phyloP scores from a whole-genome alignment of 2,888 invertebrate genomes.

The Nysson spinosus region DNA sequence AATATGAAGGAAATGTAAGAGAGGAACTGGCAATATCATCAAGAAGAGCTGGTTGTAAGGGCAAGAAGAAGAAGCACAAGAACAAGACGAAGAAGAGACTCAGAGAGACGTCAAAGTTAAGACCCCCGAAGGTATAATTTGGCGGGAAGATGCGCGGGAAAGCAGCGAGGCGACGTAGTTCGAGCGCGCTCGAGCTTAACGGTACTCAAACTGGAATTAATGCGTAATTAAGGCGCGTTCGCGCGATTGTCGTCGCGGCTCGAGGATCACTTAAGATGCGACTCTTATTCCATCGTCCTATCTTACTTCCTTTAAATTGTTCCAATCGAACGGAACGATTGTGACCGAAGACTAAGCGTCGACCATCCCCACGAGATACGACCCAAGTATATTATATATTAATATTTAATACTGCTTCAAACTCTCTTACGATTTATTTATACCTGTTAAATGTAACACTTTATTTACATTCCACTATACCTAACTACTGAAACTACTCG shows the following conservation, averaged over 20 bases:
- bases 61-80: constrained; percentile 18
- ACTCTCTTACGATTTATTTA: too few species aligned
- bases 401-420: too few species aligned
- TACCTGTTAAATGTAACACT: too few species aligned
- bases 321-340: constrained; percentile 37
- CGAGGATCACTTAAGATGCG: constrained; percentile 53
- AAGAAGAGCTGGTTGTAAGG: constrained; percentile 18
- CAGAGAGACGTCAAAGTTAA: constrained; percentile 45
- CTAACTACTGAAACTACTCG: too few species aligned
- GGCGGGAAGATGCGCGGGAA: constrained; percentile 53
- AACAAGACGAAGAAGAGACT: constrained; percentile 24
- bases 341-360: constrained; percentile 32
- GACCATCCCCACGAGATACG: too few species aligned
- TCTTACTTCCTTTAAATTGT: constrained; percentile 38
- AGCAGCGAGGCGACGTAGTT: constrained; percentile 42
- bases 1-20: constrained; percentile 7
- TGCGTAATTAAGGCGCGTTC: constrained; percentile 65
- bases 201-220: constrained; percentile 66
- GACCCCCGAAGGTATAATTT: constrained; percentile 63
- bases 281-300: constrained; percentile 12
- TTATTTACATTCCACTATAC: too few species aligned
- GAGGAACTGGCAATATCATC: constrained; percentile 29
- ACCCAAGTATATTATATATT: too few species aligned
- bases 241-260: constrained; percentile 61
- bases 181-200: constrained; percentile 55